Base-by-base conservation (phyloP, 2,113 vertebrate species). In the Apteryx mantelli region DNA sequence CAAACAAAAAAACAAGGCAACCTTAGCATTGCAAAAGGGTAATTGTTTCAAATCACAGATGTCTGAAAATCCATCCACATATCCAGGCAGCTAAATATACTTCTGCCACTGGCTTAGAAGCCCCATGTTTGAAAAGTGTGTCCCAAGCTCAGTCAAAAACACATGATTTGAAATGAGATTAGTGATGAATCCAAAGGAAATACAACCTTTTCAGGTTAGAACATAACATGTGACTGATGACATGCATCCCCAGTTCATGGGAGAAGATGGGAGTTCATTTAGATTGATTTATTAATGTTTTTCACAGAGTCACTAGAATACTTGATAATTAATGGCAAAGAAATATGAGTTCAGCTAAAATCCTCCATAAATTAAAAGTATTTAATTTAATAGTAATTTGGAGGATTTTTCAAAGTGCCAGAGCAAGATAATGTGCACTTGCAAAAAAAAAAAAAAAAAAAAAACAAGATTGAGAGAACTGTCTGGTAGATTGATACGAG, bases 381-480 rank as follows among this genome's bases (percentile, higher is more conserved):
- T 93, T 95, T 95, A 93, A 95, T 97, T 94, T 95, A 94, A 64
- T 73, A 95, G 79, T 61, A 94, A 97, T 97, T 95, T 94, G 90
- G 85, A 94, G 68, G 50, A 90, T 94, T 97, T 95, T 93, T 79
- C 71, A 73, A 95, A 96, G 91, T 95, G 93, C 60, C 85, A 61
- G 61, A 80, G n/a, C 30, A 85, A 79, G 63, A 88, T 79, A 93
- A 83, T 79, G 36, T 90, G 66, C 61, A 82, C 95, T 95, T 94
- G 87, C 61, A 77, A 50, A 80, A 19, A 56, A 56, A 53, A 53
- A 53, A 25, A 28, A 55, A 14, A 55, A 28, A 17, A 48, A 48
- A 30, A 56, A 16, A 16, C 12, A 93, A 86, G 89, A 92, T 68
- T 82, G 69, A 87, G 68, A 61, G 93, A 87, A 85, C 69, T 88